Evolutionary conservation across 2,888 invertebrate genomes (phyloP), one percentile per base, ranked within the genome.

Genomic region (Hemithea aestivaria): DNA sequence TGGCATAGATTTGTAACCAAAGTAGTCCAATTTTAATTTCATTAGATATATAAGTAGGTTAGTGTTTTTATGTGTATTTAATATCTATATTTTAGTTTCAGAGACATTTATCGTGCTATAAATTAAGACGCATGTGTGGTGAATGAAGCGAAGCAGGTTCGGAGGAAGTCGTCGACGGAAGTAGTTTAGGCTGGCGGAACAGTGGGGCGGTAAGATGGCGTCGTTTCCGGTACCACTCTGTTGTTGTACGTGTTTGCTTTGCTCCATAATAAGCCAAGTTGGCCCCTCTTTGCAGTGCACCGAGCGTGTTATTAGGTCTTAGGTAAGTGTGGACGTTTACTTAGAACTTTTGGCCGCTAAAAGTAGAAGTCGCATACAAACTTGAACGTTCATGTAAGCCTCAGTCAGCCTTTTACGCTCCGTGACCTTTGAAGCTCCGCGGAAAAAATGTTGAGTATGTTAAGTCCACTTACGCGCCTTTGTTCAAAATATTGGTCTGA

Each of bases 101-200:
- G n/a, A n/a, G n/a, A 11, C 40, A 32, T 24, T 35, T 28, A 36
- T 37, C 20, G 33, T 33, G n/a, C 22, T 7, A 37, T 49, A 48
- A 45, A 48, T 48, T 38, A 42, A 34, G 22, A 31, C 35, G 41
- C 40, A 50, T 38, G 30, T 41, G 26, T 36, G 45, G 38, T 27
- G 38, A 51, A 49, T 46, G 42, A 45, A 52, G 54, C 51, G 50
- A 51, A 49, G 48, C 48, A 48, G 46, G 48, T 58, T 58, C 51
- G 46, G 53, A 55, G 66, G 62, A 66, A 66, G 61, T 66, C 62
- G 67, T 62, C 56, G 50, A 27, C 62, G 70, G 71, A 70, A 64
- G 63, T 66, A 66, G 70, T 73, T 71, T 62, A 57, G 58, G 54
- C 38, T 52, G 53, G 56, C 58, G 70, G 69, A 66, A 60, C 54